A percentile compares a stretch with the other conserved stretches of the same genome.
Conservation (phyloP, 2,888 invertebrate genomes). For the Dinocampus coccinellae region DNA sequence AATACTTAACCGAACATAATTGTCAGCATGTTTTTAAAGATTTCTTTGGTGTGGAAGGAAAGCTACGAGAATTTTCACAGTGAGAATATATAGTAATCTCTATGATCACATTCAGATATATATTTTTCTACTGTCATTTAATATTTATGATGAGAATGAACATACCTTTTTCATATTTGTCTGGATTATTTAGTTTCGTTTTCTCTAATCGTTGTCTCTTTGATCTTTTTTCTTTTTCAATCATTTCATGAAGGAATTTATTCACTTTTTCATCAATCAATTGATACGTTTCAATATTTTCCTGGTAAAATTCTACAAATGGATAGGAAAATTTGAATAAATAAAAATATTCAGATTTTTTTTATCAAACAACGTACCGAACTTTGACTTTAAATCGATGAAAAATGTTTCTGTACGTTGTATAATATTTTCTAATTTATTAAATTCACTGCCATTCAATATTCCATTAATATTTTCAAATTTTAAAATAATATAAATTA, state of each 20-base stretch:
- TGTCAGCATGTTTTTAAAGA: constrained; percentile 83
- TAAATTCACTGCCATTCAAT: background rate
- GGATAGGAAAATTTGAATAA: constrained; percentile 21
- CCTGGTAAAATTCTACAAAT: constrained; percentile 23
- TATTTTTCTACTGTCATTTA: constrained; percentile 36
- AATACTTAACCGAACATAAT: constrained; percentile 79
- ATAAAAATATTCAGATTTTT: constrained; percentile 19
- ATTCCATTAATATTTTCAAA: background rate
- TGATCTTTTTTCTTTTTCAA: background rate
- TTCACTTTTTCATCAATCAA: constrained; percentile 42
- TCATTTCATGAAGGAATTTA: constrained; percentile 34
- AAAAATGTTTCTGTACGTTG: background rate
- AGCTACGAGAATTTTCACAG: constrained; percentile 28
- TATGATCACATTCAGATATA: constrained; percentile 6
- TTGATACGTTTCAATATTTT: constrained; percentile 27
- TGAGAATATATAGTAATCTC: background rate
- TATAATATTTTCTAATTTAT: background rate
- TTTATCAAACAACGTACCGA: background rate
- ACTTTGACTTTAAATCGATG: background rate
- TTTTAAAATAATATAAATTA: background rate
- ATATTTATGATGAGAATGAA: background rate
- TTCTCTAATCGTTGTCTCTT: constrained; percentile 24
- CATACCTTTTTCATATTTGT: constrained; percentile 33
- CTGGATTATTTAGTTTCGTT: constrained; percentile 33
- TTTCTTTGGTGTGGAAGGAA: constrained; percentile 78